Evolutionary conservation across 2,888 invertebrate species (phyloP), one percentile per base, ranked within the genome.

Genomic region (Drosophila nigricruria): DNA sequence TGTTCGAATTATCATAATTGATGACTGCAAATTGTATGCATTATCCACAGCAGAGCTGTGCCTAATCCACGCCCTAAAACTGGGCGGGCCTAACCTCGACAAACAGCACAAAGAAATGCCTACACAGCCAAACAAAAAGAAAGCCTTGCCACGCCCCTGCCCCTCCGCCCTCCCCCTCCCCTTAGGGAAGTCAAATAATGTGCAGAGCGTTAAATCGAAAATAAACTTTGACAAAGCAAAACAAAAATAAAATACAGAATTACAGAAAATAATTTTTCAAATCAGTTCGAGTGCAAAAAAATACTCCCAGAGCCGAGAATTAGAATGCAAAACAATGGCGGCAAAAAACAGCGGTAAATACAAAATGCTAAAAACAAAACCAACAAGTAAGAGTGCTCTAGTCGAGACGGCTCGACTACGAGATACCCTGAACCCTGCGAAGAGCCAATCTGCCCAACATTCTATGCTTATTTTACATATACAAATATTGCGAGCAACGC

Each of bases 131-230:
- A 67, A 42, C 50, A 36, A n/a, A 68, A 40, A n/a, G 5, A 53
- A 50, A 49, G 18, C 20, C 25, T 16, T 58, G 1, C n/a, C 10
- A 0, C n/a, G 8, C 0, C 5, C 47, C 25, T 5, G 2, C n/a
- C 25, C 1, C 2, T 2, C 14, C n/a, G n/a, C 5, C n/a, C 27
- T 1, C 10, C 10, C 47, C 30, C 16, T 23, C 12, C 5, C 18
- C 27, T n/a, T 5, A 3, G 16, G 36, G 16, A 52, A 60, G 38
- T 42, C 64, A 73, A 76, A 81, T 77, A 80, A 77, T 79, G 81
- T 70, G 79, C 80, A 76, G 42, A 82, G 80, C 80, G 80, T 79
- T 76, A 81, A 81, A 81, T 81, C 82, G 82, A 81, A 82, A 78
- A 78, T 74, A 74, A 79, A 79, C 77, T 79, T 77, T 74, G 61